A percentile compares a stretch with the other conserved stretches of the same genome.
Evolutionary conservation across 2,888 invertebrate genomes (phyloP).

Genomic region (Epiblema foenella): DNA sequence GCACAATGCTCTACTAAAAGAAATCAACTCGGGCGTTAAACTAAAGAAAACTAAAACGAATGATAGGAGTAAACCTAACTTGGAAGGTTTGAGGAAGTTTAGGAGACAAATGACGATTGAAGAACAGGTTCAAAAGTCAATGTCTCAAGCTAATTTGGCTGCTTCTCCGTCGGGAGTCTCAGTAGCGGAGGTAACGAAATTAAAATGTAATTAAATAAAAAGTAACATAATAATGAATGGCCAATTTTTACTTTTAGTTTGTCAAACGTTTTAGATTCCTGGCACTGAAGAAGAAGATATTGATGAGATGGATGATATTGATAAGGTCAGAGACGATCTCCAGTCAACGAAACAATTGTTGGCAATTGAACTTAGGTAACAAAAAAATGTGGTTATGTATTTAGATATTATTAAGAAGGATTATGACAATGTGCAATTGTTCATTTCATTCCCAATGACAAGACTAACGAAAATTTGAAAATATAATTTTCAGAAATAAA

Average conservation of each 20-base stretch:
- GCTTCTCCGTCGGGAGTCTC: slow-evolving; percentile 77
- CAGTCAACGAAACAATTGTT: slow-evolving; percentile 96
- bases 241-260: not conserved
- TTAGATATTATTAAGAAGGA: too few species aligned
- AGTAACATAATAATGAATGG: not conserved
- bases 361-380: slow-evolving; percentile 90
- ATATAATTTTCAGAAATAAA: slow-evolving; percentile 86
- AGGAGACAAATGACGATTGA: slow-evolving; percentile 95
- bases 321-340: slow-evolving; percentile 94
- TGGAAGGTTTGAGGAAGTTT: slow-evolving; percentile 94
- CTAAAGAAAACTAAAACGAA: slow-evolving; percentile 92
- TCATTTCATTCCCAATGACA: not conserved
- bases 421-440: too few species aligned
- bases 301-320: slow-evolving; percentile 96
- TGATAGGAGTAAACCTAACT: slow-evolving; percentile 93
- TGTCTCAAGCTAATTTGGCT: slow-evolving; percentile 87
- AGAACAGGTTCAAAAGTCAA: slow-evolving; percentile 93
- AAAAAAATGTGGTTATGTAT: not conserved
- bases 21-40: slow-evolving; percentile 91
- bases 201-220: slow-evolving; percentile 45
- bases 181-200: slow-evolving; percentile 61
- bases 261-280: slow-evolving; percentile 54
- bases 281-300: slow-evolving; percentile 87
- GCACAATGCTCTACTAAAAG: slow-evolving; percentile 91
- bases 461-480: not conserved